Evolutionary conservation across 2,888 invertebrate genomes (phyloP), one percentile per base, ranked within the genome.

Genomic region (Morpho achilles): DNA sequence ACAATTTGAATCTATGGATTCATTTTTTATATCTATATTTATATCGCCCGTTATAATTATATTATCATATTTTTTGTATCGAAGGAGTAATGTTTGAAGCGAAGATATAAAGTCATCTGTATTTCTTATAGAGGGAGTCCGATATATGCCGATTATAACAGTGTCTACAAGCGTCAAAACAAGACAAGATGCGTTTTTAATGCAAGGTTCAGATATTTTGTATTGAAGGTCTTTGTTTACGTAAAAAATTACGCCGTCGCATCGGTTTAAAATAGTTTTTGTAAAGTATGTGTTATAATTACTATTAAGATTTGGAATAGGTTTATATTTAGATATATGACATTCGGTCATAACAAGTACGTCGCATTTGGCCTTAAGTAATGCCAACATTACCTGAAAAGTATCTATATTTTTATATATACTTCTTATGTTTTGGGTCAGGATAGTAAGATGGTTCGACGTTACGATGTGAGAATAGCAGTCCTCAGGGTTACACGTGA

Each of bases 401-500:
- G 46, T n/a, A 10, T 46, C 46, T 9, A 46, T 7, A 10, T 46
- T 46, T 46, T 46, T 46, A 10, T 46, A 10, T 9, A 46, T 10
- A 46, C 46, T 46, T 10, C 46, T 46, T 46, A 46, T 50, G 41
- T 45, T 49, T 40, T 58, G 53, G 44, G 58, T 50, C 23, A 58
- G 42, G 4, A 50, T 32, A 22, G 44, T 53, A 3, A 58, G 42
- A 22, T 49, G 48, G 10, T 53, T 53, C 16, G 43, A 32, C 22
- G 40, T 9, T 23, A 8, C 49, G 41, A 45, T 43, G 42, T 48
- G 10, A n/a, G 52, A 10, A 16, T 40, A 49, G 46, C 48, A 56
- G 7, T 48, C 44, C 9, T 58, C 32, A 74, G 71, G 70, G 53
- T 75, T 16, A 65, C 71, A 54, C 7, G 60, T 47, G 6, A 51